Percentiles rank a stretch among this genome's conserved stretches.
These are phyloP conservation scores for Hiodon tergisus DNA, from an alignment of 2,113 vertebrate genomes.

Conservation along the genomic window DNA sequence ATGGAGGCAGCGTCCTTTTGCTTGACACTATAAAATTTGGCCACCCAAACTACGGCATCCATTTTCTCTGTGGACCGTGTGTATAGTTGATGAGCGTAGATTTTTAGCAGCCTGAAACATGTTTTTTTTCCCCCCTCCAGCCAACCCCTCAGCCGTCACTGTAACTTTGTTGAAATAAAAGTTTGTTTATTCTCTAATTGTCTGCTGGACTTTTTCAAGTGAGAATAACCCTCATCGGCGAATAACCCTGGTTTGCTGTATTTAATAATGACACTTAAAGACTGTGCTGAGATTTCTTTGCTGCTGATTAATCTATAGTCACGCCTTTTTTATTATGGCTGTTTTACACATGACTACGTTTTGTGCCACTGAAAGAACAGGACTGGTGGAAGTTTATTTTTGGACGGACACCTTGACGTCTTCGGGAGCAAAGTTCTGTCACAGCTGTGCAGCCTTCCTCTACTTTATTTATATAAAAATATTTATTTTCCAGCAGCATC, in stretches of 20 bases:
- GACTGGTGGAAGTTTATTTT: background rate
- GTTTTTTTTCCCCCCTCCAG: conserved; percentile 60
- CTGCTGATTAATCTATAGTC: too few relatives aligned
- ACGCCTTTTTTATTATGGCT: too few relatives aligned
- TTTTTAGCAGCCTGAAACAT: conserved; percentile 74
- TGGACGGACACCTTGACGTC: background rate
- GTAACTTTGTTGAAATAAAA: conserved; percentile 97
- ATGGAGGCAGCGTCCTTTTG: conserved; percentile 36
- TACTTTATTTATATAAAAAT: background rate
- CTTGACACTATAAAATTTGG: conserved; percentile 18
- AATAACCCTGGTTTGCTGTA: background rate
- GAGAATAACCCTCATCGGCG: background rate
- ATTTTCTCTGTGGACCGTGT: conserved; percentile 53
- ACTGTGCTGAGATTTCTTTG: too few relatives aligned
- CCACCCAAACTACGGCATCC: conserved; percentile 46
- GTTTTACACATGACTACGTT: too few relatives aligned
- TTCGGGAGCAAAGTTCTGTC: background rate
- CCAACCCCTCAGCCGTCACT: conserved; percentile 63
- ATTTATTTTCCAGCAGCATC: background rate
- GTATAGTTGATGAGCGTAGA: conserved; percentile 73
- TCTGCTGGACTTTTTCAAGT: background rate
- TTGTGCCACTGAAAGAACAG: too few relatives aligned
- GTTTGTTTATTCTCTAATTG: conserved; percentile 79
- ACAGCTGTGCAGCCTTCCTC: background rate
- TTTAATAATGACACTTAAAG: background rate